These are phyloP conservation scores for Zosterops borbonicus DNA, from an alignment of 2,113 vertebrate genomes.

Conservation along the genomic window DNA sequence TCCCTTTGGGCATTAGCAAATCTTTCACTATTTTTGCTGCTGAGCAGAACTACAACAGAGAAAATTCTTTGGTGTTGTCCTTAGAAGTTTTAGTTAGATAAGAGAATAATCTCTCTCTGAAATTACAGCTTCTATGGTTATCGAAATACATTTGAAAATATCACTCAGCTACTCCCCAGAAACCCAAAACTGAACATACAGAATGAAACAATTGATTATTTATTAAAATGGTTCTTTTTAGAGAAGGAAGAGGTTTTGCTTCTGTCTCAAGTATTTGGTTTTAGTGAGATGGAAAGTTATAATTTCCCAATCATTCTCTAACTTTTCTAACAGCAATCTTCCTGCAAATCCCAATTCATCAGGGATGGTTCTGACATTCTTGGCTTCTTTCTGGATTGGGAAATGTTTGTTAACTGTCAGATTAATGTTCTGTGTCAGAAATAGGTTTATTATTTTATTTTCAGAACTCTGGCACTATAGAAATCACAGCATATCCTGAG, in stretches of 20 bases:
- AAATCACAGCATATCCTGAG: background rate
- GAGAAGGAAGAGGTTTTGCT: background rate
- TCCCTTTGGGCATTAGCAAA: background rate
- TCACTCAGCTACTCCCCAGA: background rate
- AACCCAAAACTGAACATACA: background rate
- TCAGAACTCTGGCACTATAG: background rate
- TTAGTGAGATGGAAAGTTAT: background rate
- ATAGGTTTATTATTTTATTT: background rate
- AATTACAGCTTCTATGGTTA: background rate
- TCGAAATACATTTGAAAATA: background rate
- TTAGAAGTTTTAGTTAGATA: slow-evolving; percentile 16
- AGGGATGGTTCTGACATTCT: background rate
- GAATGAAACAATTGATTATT: background rate
- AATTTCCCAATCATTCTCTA: background rate
- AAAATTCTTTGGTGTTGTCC: background rate
- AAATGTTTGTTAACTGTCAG: background rate
- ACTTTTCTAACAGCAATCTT: background rate
- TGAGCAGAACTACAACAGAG: background rate
- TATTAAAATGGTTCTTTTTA: background rate
- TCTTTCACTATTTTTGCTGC: background rate
- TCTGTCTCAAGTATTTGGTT: background rate
- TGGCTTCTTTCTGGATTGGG: background rate
- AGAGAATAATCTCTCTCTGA: background rate
- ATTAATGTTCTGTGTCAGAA: background rate
- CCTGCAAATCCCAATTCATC: background rate